Conservation (phyloP, 2,797 vertebrate species). For the Numenius phaeopus region DNA sequence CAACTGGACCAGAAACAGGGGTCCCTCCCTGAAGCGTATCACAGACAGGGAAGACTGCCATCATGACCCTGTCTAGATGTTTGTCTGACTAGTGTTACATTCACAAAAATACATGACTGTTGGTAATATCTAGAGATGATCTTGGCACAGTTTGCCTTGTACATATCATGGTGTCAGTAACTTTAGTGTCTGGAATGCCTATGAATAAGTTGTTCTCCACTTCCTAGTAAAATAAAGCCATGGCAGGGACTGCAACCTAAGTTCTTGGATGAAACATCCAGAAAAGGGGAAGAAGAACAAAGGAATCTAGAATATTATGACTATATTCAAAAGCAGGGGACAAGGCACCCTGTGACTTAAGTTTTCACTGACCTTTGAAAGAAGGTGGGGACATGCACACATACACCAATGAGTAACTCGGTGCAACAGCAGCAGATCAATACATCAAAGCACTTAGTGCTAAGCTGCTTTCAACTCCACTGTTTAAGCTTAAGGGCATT, state of each 20-base stretch:
- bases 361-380: not conserved
- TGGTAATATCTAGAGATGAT: not conserved
- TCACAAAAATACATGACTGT: not conserved
- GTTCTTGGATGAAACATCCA: not conserved
- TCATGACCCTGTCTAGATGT: not conserved
- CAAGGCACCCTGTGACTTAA: not conserved
- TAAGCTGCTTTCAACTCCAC: conserved; percentile 19
- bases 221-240: not conserved
- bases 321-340: not conserved
- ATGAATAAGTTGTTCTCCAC: not conserved
- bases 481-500: conserved; percentile 13
- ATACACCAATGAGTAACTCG: not conserved
- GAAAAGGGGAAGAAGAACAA: not conserved
- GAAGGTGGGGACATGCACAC: not conserved
- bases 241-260: not conserved
- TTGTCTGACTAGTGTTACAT: not conserved
- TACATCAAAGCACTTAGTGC: not conserved
- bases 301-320: not conserved
- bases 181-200: not conserved
- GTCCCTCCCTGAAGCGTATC: not conserved
- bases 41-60: not conserved
- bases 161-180: not conserved
- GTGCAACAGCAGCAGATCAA: not conserved
- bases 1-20: not conserved
- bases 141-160: not conserved